Base-by-base conservation (phyloP, 2,797 vertebrate genomes). In the Poecilia gillii region DNA sequence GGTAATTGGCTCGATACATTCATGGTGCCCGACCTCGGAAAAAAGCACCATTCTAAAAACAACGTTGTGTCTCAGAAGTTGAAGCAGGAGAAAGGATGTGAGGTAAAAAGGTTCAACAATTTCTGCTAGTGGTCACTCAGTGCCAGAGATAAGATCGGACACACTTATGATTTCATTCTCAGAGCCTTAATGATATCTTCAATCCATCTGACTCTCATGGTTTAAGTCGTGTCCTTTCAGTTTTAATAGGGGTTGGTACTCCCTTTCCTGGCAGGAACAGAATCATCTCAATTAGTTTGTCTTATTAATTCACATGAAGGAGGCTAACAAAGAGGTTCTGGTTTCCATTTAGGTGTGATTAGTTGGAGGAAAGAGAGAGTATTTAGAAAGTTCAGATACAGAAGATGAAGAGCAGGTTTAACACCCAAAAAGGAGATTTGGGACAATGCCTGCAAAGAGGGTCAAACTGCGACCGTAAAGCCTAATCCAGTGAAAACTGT, bases 1-100 rank as follows among this genome's bases (percentile, higher is more conserved):
- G 28, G 72, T 88, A 83, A 91, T 84, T 81, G 83, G 70, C 72
- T 86, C 41, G 39, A 79, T 76, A 6, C 71, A 73, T 70, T 74
- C 76, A 28, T 0, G 25, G 11, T 4, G 5, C 64, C 18, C 16
- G 79, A 6, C 74, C 8, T 41, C 57, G 36, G 73, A 81, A 46
- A 25, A 55, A 55, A 39, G 64, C n/a, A 0, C 31, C 3, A 16
- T 33, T 41, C 45, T 28, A 43, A 75, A 75, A 74, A 68, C 43
- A 72, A 36, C 31, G 4, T 8, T 12, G 77, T 7, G 12, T 49
- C 70, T 78, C 70, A 47, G 33, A 46, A 72, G 43, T 45, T 28
- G 41, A 72, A 72, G 43, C 41, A 46, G 68, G 20, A 46, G 68
- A 72, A 72, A n/a, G 13, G 25, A 14, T 28, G 13, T 28, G 25